phyloP scores from a whole-genome alignment of 2,888 invertebrate species.

The Cheilosia grossa region DNA sequence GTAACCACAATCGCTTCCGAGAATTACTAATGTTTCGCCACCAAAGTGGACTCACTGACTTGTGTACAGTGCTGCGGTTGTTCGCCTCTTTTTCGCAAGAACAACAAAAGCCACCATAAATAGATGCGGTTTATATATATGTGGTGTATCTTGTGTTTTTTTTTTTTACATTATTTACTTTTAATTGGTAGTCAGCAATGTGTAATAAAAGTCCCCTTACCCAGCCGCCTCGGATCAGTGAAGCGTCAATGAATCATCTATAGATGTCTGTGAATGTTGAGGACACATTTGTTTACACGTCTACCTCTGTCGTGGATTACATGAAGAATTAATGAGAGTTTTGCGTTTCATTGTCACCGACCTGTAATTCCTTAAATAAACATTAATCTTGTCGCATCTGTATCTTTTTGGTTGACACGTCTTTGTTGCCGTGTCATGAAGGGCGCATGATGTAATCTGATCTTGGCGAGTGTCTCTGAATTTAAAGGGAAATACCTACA shows the following conservation, averaged over 20 bases:
- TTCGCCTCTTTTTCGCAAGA: constrained; percentile 6
- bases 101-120: constrained; percentile 20
- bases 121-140: constrained; percentile 29
- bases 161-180: constrained; percentile 53
- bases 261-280: constrained; percentile 2
- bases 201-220: constrained; percentile 42
- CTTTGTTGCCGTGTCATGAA: neutral
- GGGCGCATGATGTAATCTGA: constrained; percentile 50
- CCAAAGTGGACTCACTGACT: neutral
- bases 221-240: constrained; percentile 1
- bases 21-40: constrained; percentile 53
- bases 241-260: constrained; percentile 14
- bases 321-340: constrained; percentile 67
- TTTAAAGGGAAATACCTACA: neutral
- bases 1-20: constrained; percentile 59
- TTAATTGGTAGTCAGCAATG: constrained; percentile 70
- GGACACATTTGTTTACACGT: constrained; percentile 21
- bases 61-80: neutral
- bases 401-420: constrained; percentile 48
- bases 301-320: constrained; percentile 27
- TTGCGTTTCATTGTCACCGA: constrained; percentile 45
- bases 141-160: constrained; percentile 21
- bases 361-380: constrained; percentile 70
- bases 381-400: constrained; percentile 69
- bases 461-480: constrained; percentile 12